phyloP scores from a whole-genome alignment of 2,888 invertebrate species.

The Drosophila anomelani region DNA sequence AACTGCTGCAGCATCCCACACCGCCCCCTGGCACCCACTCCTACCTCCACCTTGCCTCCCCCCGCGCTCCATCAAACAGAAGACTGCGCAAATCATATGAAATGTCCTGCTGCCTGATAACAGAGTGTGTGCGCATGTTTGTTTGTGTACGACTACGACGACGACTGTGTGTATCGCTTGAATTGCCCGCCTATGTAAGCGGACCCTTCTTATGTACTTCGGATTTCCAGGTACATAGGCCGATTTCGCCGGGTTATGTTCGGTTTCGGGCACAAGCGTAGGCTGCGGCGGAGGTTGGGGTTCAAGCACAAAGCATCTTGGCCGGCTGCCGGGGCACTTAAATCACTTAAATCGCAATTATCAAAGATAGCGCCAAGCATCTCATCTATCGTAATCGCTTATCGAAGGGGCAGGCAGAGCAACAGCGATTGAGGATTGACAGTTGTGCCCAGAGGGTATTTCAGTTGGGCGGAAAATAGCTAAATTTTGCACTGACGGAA shows the following conservation, averaged over 20 bases:
- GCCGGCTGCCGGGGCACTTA: slow-evolving; percentile 11
- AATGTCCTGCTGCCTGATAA: slow-evolving; percentile 67
- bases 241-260: slow-evolving; percentile 18
- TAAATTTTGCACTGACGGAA: not conserved
- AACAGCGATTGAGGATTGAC: not conserved
- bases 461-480: not conserved
- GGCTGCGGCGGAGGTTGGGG: not conserved
- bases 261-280: not conserved
- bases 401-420: slow-evolving; percentile 4
- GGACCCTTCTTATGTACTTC: slow-evolving; percentile 20
- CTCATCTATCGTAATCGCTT: slow-evolving; percentile 22
- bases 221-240: slow-evolving; percentile 3
- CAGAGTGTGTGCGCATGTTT: slow-evolving; percentile 53
- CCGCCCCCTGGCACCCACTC: slow-evolving; percentile 19
- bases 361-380: slow-evolving; percentile 9
- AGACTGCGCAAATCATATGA: slow-evolving; percentile 59
- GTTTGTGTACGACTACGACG: slow-evolving; percentile 20
- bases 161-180: slow-evolving; percentile 35
- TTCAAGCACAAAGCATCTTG: slow-evolving; percentile 10
- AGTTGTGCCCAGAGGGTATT: not conserved
- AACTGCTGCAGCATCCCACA: slow-evolving; percentile 52
- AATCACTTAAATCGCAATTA: slow-evolving; percentile 32
- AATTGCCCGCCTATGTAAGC: slow-evolving; percentile 40
- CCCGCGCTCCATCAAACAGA: slow-evolving; percentile 12
- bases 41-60: slow-evolving; percentile 12